Base-by-base conservation (phyloP, 2,113 vertebrate species). In the Halcyon malimbica region DNA sequence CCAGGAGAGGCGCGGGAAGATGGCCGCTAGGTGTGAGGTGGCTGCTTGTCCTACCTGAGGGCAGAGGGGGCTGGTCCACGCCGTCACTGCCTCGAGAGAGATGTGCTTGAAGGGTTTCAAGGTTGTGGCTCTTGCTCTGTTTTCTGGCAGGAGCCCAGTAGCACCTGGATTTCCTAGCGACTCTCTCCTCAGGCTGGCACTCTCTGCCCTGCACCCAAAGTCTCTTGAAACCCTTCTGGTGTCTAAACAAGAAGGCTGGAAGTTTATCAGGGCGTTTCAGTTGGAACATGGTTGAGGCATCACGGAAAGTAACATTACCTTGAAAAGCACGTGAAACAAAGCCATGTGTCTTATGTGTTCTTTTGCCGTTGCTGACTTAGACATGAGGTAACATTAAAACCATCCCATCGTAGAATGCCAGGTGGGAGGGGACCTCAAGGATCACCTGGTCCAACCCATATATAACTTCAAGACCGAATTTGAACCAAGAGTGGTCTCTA, bases 51-150 rank as follows among this genome's bases (percentile, higher is more conserved):
- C 3, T 8, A 1, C 14, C 11, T 5, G 20, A 10, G 10, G 8
- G 12, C 3, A 4, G 54, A 2, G 20, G 12, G 11, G 20, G 29
- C 0, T 9, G 35, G 4, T 16, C 1, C 0, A 2, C 1, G 15
- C 4, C 1, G 15, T 1, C 24, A 29, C 23, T 5, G 33, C 8
- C 4, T 4, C 2, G 6, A 1, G 17, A 2, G 59, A 8, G n/a
- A 4, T 17, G 17, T 11, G 10, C 13, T 2, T 31, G 33, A 35
- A 29, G 21, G 23, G 63, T 5, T 7, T 29, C 16, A 2, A 2
- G 33, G 59, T 6, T 51, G 37, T 17, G 16, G 4, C 11, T 37
- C 13, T 20, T 11, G 53, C 16, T 35, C 33, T 0, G 31, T 15
- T 44, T 56, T 35, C 19, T 11, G 6, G 11, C 48, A 26, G 70